phyloP scores from a whole-genome alignment of 2,888 invertebrate genomes.

The Agrotis segetum region DNA sequence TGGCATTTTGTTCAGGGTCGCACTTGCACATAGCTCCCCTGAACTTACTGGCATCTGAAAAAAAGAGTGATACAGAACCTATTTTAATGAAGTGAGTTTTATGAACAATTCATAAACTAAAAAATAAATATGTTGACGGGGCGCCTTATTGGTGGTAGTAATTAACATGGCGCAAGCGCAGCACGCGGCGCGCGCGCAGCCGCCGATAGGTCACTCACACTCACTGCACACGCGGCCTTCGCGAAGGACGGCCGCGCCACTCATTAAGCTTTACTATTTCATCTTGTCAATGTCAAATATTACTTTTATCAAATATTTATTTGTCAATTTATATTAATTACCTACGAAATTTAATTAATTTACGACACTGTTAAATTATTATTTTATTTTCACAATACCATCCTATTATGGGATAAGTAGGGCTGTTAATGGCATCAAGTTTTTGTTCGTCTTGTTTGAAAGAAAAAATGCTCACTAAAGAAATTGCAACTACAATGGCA shows the following conservation, averaged over 20 bases:
- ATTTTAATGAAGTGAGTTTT: conserved; percentile 80
- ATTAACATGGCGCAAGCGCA: conserved; percentile 85
- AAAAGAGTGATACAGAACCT: conserved; percentile 75
- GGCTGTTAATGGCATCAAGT: neutral
- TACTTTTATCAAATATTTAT: neutral
- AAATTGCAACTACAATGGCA: conserved; percentile 42
- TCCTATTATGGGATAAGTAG: conserved; percentile 5
- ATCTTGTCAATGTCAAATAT: conserved; percentile 13
- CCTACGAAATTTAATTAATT: conserved; percentile 20
- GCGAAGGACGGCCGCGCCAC: conserved; percentile 79
- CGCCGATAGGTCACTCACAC: conserved; percentile 85
- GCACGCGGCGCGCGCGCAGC: conserved; percentile 65
- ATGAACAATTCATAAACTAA: conserved; percentile 81
- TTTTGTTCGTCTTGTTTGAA: conserved; percentile 2
- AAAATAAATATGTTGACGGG: conserved; percentile 85
- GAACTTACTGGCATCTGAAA: conserved; percentile 70
- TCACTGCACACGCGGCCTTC: conserved; percentile 81
- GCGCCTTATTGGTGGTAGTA: conserved; percentile 88
- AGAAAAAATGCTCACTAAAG: conserved; percentile 14
- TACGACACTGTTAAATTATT: conserved; percentile 1
- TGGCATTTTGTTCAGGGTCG: conserved; percentile 85
- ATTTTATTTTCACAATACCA: conserved; percentile 10
- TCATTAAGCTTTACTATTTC: conserved; percentile 68
- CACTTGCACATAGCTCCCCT: conserved; percentile 57
- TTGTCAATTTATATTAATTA: conserved; percentile 56